Evolutionary conservation across 2,113 vertebrate genomes (phyloP).

Genomic region (Salvelinus sp.): DNA sequence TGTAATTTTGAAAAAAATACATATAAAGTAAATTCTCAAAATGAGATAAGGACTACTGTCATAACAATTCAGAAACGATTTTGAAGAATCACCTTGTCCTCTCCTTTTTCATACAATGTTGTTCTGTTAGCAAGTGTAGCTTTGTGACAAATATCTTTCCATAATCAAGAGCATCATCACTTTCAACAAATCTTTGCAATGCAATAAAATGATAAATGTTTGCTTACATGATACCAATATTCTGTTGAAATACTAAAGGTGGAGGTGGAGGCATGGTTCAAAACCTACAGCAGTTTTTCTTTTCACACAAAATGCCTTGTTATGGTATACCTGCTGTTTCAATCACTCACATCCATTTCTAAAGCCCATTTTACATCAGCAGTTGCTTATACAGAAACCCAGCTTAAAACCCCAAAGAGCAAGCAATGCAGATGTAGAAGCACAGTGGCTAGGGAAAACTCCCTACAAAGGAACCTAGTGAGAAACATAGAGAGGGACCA

Average conservation of each 20-base stretch:
- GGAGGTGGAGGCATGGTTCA: neutral
- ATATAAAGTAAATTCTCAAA: neutral
- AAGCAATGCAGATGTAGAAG: no score
- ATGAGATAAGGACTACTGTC: neutral
- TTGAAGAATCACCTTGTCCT: neutral
- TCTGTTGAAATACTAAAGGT: slow-evolving; percentile 9
- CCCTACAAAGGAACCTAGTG: no score
- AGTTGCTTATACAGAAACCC: no score
- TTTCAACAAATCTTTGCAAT: slow-evolving; percentile 23
- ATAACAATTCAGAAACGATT: neutral
- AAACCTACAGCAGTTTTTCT: slow-evolving; percentile 4
- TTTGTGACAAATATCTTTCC: slow-evolving; percentile 10
- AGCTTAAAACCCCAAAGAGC: no score
- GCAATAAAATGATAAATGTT: slow-evolving; percentile 59
- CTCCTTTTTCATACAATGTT: slow-evolving; percentile 21
- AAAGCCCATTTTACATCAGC: no score
- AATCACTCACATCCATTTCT: no score
- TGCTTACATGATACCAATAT: slow-evolving; percentile 42
- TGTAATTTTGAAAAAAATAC: neutral
- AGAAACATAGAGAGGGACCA: no score
- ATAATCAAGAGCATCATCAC: neutral
- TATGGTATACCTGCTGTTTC: neutral
- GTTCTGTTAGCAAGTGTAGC: neutral
- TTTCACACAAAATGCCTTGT: neutral
- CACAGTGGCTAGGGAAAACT: no score